Percentiles rank a stretch among this genome's conserved stretches.
These are phyloP conservation scores for Spisula solida DNA, from an alignment of 2,888 invertebrate genomes.

Conservation along the genomic window DNA sequence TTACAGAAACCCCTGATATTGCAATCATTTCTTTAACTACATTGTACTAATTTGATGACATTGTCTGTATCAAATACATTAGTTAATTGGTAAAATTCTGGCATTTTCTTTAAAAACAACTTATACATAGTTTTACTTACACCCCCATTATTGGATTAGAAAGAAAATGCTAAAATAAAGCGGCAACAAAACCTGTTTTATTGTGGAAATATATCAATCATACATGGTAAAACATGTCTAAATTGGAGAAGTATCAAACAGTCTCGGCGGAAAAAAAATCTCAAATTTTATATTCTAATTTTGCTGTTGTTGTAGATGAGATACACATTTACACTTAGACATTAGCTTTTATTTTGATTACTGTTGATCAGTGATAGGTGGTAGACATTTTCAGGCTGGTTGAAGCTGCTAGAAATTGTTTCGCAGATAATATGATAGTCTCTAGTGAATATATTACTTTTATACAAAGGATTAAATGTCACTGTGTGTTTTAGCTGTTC, in stretches of 20 bases:
- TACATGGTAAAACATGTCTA: conserved; percentile 13
- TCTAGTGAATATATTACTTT: conserved; percentile 35
- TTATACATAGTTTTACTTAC: conserved; percentile 11
- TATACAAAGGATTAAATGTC: conserved; percentile 41
- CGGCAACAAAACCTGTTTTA: not conserved
- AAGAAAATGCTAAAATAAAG: not conserved
- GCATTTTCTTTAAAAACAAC: not conserved
- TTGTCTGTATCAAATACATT: not conserved
- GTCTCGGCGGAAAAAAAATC: not conserved
- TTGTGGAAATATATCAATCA: conserved; percentile 21
- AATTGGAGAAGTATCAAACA: conserved; percentile 12
- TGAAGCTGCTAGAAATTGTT: conserved; percentile 37
- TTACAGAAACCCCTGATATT: not conserved
- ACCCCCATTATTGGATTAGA: conserved; percentile 9
- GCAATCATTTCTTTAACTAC: not conserved
- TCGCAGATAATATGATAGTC: conserved; percentile 40
- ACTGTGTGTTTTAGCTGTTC: conserved; percentile 32
- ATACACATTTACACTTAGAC: conserved; percentile 53
- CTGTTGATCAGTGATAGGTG: conserved; percentile 42
- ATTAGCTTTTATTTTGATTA: conserved; percentile 59
- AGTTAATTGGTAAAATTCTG: not conserved
- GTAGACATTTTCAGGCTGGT: conserved; percentile 38
- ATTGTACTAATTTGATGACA: conserved; percentile 1
- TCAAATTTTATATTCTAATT: conserved; percentile 40
- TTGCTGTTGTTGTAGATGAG: conserved; percentile 27